Percentiles rank a stretch among this genome's conserved stretches.
Evolutionary conservation across 1,140 invertebrate species (phyloP).

Genomic region (Oedothorax gibbosus): DNA sequence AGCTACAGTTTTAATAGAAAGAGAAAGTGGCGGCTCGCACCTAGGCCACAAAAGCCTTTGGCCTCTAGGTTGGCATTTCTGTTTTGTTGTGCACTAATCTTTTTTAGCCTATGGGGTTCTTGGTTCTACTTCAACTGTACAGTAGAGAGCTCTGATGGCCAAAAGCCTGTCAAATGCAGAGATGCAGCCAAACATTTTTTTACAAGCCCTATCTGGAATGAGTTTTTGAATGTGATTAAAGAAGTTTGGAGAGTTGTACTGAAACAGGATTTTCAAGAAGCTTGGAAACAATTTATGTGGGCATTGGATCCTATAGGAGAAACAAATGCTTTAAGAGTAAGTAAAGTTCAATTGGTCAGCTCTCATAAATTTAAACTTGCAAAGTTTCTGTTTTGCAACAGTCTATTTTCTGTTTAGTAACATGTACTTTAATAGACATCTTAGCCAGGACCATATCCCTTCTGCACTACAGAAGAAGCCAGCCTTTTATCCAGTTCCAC

Average conservation of each 20-base stretch:
- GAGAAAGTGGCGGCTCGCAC: conserved; percentile 81
- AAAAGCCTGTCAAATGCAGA: conserved; percentile 78
- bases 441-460: too few relatives aligned
- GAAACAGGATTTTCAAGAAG: conserved; percentile 81
- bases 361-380: too few relatives aligned
- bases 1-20: conserved; percentile 66
- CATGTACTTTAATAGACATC: too few relatives aligned
- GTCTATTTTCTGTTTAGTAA: too few relatives aligned
- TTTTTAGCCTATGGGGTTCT: conserved; percentile 79
- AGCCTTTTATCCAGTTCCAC: too few relatives aligned
- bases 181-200: conserved; percentile 91
- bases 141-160: conserved; percentile 86
- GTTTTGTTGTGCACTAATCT: conserved; percentile 75
- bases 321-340: conserved; percentile 87
- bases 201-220: conserved; percentile 83
- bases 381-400: too few relatives aligned
- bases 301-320: conserved; percentile 88
- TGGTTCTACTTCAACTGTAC: conserved; percentile 92
- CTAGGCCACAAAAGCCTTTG: conserved; percentile 71
- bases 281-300: conserved; percentile 88
- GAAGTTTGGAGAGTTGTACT: conserved; percentile 81
- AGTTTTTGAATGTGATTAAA: conserved; percentile 80
- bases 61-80: conserved; percentile 70
- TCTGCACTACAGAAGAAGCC: too few relatives aligned
- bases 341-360: too few relatives aligned